Percentiles rank a stretch among this genome's conserved stretches.
Conservation (phyloP, 1,140 invertebrate species). For the Habropoda laboriosa region DNA sequence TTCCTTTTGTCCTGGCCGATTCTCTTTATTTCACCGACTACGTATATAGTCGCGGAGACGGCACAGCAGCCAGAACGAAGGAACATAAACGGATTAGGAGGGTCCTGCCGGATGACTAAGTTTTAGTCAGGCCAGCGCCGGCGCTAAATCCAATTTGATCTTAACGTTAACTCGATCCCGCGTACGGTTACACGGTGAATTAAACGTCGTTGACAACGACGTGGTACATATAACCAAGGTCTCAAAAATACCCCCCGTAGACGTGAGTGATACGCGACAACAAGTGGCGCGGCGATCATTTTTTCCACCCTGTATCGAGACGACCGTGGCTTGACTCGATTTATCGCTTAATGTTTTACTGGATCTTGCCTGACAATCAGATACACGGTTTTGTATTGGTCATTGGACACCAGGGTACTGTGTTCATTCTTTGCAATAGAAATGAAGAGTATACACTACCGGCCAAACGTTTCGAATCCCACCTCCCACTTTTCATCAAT, state of each 20-base stretch:
- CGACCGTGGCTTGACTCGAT: no score
- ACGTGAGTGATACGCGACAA: conserved; percentile 36
- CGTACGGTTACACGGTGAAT: conserved; percentile 76
- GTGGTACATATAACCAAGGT: conserved; percentile 39
- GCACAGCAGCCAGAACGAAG: conserved; percentile 60
- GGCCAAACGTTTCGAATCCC: no score
- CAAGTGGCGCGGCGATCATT: conserved; percentile 45
- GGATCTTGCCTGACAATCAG: no score
- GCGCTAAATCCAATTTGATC: conserved; percentile 76
- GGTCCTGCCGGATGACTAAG: conserved; percentile 76
- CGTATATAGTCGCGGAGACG: conserved; percentile 57
- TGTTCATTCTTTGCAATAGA: no score
- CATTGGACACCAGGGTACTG: no score
- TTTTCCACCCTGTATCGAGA: no score
- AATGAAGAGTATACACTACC: no score
- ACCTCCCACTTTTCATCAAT: no score
- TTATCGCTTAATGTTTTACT: no score
- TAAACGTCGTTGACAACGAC: conserved; percentile 66
- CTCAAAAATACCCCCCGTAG: conserved; percentile 53
- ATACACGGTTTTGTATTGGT: no score
- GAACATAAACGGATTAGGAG: conserved; percentile 74
- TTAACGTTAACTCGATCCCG: conserved; percentile 76
- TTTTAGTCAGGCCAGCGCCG: conserved; percentile 71
- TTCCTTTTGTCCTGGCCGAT: neutral
- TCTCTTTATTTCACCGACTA: conserved; percentile 58